Evolutionary conservation across 2,888 invertebrate genomes (phyloP).

Genomic region (Caenorhabditis plicata): DNA sequence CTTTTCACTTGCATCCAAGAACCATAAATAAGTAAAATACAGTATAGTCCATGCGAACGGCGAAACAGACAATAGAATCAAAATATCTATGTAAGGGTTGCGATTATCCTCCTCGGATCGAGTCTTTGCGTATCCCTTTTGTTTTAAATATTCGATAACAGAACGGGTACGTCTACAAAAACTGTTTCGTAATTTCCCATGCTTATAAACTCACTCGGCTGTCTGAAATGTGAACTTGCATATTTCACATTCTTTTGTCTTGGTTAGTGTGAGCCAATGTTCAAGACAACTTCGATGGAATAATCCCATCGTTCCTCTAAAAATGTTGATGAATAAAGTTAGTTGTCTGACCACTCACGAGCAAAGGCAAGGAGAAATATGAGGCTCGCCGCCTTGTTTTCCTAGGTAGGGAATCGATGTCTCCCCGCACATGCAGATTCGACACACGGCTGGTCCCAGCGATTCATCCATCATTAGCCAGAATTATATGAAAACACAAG

Average conservation of each 20-base stretch:
- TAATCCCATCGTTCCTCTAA: slow-evolving; percentile 74
- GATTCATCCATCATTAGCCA: no score
- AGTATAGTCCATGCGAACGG: slow-evolving; percentile 71
- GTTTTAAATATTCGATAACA: slow-evolving; percentile 48
- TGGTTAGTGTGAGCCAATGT: slow-evolving; percentile 75
- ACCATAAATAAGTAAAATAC: no score
- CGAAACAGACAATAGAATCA: slow-evolving; percentile 71
- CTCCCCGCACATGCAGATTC: slow-evolving; percentile 71
- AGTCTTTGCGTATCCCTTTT: slow-evolving; percentile 18
- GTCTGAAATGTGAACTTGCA: slow-evolving; percentile 76
- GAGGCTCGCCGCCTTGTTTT: slow-evolving; percentile 66
- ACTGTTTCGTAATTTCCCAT: neutral
- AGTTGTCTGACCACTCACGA: slow-evolving; percentile 60
- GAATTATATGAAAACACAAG: no score
- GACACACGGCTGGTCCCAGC: slow-evolving; percentile 66
- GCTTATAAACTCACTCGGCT: slow-evolving; percentile 68
- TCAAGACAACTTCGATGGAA: slow-evolving; percentile 78
- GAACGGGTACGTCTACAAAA: slow-evolving; percentile 66
- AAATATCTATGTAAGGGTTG: slow-evolving; percentile 70
- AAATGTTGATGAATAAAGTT: no score
- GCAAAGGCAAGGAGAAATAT: slow-evolving; percentile 72
- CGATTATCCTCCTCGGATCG: slow-evolving; percentile 64
- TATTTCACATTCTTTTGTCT: slow-evolving; percentile 78
- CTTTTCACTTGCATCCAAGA: slow-evolving; percentile 14
- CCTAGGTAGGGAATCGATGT: slow-evolving; percentile 45